Conservation (phyloP, 2,797 vertebrate species). For the Champsocephalus gunnari region DNA sequence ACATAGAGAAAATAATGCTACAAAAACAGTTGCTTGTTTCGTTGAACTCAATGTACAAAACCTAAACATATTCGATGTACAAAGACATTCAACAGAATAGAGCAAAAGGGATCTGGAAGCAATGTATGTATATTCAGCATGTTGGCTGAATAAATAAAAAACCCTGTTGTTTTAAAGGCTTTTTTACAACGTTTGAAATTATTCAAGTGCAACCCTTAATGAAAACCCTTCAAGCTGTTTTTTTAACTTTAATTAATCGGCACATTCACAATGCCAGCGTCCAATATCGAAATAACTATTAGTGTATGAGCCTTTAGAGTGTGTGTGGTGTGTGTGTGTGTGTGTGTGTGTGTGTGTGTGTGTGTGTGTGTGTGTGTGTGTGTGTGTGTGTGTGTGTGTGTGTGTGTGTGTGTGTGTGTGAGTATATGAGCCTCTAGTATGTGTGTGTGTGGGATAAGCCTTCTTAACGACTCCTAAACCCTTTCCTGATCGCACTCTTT, state of each 20-base stretch:
- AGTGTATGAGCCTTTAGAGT: constrained; percentile 24
- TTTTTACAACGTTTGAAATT: neutral
- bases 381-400: constrained; percentile 13
- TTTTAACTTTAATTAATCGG: constrained; percentile 20
- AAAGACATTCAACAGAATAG: neutral
- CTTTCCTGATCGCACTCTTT: constrained; percentile 65
- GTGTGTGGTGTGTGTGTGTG: constrained; percentile 44
- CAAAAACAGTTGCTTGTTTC: neutral
- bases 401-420: constrained; percentile 13
- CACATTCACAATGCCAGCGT: constrained; percentile 53
- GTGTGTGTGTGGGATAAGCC: constrained; percentile 55
- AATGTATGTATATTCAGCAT: neutral
- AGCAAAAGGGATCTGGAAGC: neutral
- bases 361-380: constrained; percentile 17
- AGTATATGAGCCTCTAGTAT: neutral
- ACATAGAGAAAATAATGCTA: neutral
- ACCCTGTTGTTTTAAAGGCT: neutral
- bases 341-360: constrained; percentile 32
- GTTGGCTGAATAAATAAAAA: neutral
- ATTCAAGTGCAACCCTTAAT: neutral
- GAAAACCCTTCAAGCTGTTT: constrained; percentile 6
- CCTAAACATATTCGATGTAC: neutral
- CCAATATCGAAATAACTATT: constrained; percentile 75
- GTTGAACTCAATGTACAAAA: neutral
- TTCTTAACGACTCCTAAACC: constrained; percentile 73